Conservation (phyloP, 2,113 vertebrate species). For the Actinemys pallida region DNA sequence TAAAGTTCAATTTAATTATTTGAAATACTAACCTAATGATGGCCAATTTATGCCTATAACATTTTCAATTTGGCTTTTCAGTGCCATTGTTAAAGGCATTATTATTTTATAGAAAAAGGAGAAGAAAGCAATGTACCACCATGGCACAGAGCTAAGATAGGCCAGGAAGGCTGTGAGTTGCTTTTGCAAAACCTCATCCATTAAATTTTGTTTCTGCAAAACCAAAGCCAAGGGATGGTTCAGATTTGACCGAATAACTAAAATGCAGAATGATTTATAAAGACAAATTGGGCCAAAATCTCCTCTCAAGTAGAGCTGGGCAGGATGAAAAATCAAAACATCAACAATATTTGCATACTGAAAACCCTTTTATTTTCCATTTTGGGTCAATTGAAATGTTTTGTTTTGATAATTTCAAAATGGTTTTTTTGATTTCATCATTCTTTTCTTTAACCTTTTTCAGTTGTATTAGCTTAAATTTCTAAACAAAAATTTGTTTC, state of each 20-base stretch:
- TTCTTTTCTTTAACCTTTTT: not conserved
- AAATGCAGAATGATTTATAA: not conserved
- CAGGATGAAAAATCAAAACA: not conserved
- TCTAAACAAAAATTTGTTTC: not conserved
- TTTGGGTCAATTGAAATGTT: not conserved
- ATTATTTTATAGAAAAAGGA: not conserved
- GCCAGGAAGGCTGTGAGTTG: not conserved
- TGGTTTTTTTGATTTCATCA: not conserved
- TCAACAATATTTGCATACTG: not conserved
- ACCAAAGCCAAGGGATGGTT: not conserved
- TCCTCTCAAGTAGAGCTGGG: not conserved
- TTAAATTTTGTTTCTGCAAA: constrained; percentile 3
- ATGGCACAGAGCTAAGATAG: not conserved
- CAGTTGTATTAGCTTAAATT: not conserved
- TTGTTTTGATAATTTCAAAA: too few species aligned
- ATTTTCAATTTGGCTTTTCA: constrained; percentile 34
- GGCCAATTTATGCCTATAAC: constrained; percentile 6
- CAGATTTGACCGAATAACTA: not conserved
- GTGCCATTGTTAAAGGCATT: constrained; percentile 30
- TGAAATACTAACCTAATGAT: constrained; percentile 53
- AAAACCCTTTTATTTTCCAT: not conserved
- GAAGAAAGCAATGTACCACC: not conserved
- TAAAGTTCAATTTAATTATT: constrained; percentile 58
- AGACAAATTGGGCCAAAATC: not conserved
- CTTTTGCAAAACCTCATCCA: not conserved